These are phyloP conservation scores for Chymomyza costata DNA, from an alignment of 1,140 invertebrate genomes.

Conservation along the genomic window DNA sequence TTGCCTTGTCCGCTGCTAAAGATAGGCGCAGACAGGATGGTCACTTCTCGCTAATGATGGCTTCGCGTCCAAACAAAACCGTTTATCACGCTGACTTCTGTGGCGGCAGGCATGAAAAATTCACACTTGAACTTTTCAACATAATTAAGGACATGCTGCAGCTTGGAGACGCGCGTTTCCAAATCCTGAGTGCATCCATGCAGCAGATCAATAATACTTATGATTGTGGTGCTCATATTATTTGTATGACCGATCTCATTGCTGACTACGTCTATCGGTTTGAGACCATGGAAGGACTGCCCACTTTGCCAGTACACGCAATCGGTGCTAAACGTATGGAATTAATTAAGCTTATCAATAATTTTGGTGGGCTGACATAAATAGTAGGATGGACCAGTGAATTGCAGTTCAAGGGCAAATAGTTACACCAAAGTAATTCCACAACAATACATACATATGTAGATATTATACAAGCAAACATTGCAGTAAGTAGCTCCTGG, in stretches of 20 bases:
- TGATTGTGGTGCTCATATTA: conserved; percentile 87
- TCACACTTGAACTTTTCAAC: conserved; percentile 76
- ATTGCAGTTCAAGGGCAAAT: too few relatives aligned
- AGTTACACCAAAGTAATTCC: too few relatives aligned
- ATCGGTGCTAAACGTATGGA: conserved; percentile 76
- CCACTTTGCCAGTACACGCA: conserved; percentile 62
- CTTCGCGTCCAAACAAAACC: conserved; percentile 79
- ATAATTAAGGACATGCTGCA: conserved; percentile 45
- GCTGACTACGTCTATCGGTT: conserved; percentile 76
- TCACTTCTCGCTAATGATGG: conserved; percentile 90
- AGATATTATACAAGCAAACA: too few relatives aligned
- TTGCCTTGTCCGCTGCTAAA: conserved; percentile 89
- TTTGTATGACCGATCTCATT: conserved; percentile 83
- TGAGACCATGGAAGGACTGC: conserved; percentile 51
- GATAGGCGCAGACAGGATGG: conserved; percentile 83
- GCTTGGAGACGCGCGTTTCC: conserved; percentile 62
- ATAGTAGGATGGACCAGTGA: too few relatives aligned
- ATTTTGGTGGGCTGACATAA: conserved; percentile 45
- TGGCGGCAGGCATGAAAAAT: conserved; percentile 77
- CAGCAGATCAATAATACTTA: conserved; percentile 86
- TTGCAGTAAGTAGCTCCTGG: too few relatives aligned
- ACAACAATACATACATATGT: too few relatives aligned
- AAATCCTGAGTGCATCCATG: conserved; percentile 77
- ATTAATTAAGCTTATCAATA: conserved; percentile 75
- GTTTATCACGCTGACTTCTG: conserved; percentile 89